A percentile compares a stretch with the other conserved stretches of the same genome.
Conservation (phyloP, 2,113 vertebrate genomes). For the Clupea harengus region DNA sequence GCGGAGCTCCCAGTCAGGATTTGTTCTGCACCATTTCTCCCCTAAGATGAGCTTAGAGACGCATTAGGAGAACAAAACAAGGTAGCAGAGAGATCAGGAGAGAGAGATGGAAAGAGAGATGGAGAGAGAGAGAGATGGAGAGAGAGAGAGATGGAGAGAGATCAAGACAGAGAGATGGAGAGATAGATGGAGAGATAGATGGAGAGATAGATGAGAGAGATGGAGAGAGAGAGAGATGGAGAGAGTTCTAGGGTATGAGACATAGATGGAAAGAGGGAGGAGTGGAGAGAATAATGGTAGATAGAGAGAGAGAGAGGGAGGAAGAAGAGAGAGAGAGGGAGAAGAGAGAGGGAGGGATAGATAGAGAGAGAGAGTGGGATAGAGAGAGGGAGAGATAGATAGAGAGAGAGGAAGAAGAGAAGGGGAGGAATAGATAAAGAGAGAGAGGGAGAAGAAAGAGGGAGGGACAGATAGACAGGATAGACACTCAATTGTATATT, state of each 20-base stretch:
- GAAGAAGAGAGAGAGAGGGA: neutral
- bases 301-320: constrained; percentile 34
- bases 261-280: no score
- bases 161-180: no score
- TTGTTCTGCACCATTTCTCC: constrained; percentile 72
- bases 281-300: neutral
- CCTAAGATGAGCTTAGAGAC: constrained; percentile 66
- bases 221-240: neutral
- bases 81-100: constrained; percentile 25
- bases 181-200: neutral
- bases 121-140: neutral
- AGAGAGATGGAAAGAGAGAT: constrained; percentile 12
- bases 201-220: constrained; percentile 16
- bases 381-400: neutral
- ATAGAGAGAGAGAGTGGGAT: constrained; percentile 21
- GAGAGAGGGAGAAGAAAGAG: neutral
- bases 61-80: constrained; percentile 64
- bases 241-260: no score
- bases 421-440: neutral
- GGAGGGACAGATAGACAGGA: neutral
- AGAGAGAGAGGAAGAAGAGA: constrained; percentile 19
- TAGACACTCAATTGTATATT: no score
- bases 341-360: constrained; percentile 34
- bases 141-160: no score
- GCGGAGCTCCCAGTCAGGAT: constrained; percentile 64